Conservation (phyloP, 2,797 vertebrate genomes). For the Xenopus petersii region DNA sequence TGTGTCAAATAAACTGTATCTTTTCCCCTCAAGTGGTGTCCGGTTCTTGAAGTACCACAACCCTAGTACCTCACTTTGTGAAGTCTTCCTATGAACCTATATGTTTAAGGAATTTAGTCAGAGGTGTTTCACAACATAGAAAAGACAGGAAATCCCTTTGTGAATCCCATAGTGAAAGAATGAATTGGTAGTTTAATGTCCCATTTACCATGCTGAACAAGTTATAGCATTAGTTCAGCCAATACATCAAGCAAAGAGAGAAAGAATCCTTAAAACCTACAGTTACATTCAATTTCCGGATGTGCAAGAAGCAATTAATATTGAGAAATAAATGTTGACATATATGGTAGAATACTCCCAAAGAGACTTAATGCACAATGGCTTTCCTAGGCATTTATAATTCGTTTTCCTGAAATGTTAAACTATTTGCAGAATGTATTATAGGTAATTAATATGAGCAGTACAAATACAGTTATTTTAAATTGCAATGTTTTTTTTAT, state of each 20-base stretch:
- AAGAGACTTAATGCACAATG: not conserved
- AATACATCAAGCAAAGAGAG: not conserved
- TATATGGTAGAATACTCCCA: not conserved
- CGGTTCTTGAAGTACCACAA: no score
- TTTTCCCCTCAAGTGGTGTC: no score
- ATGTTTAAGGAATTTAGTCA: no score
- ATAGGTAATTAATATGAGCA: not conserved
- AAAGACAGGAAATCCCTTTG: not conserved
- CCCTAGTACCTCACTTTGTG: no score
- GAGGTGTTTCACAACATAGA: not conserved
- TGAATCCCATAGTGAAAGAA: not conserved
- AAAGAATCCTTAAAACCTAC: not conserved
- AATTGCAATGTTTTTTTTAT: no score
- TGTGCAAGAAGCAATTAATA: conserved; percentile 22
- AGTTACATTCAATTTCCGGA: conserved; percentile 4
- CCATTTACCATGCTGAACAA: not conserved
- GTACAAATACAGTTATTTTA: not conserved
- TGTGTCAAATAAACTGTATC: no score
- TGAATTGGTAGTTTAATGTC: not conserved
- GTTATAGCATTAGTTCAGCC: not conserved
- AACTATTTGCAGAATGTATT: conserved; percentile 3
- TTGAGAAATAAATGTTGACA: conserved; percentile 25
- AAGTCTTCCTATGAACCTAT: no score
- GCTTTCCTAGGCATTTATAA: not conserved
- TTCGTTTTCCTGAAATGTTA: conserved; percentile 1